Base-by-base conservation (phyloP, 1,140 invertebrate genomes). In the Leptonema lineaticorne region DNA sequence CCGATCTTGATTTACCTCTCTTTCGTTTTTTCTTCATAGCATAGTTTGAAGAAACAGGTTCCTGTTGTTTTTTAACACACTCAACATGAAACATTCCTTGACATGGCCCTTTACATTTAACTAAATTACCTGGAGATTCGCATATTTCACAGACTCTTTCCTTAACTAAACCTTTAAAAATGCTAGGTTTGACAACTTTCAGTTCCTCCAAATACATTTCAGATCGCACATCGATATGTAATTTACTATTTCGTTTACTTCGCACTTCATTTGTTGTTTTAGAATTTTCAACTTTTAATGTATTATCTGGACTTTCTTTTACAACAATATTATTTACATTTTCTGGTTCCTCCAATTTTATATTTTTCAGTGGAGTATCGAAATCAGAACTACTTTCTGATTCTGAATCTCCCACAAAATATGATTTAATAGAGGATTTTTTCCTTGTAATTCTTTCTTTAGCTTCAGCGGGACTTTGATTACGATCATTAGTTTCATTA, bases 111-210 rank as follows among this genome's bases (percentile, higher is more conserved):
- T 85, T 86, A 73, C 89, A 91, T 74, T 88, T 85, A 0, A 88
- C 78, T 11, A 90, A 76, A 57, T 86, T 82, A 0, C 83, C 83
- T 4, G 83, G 76, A 74, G 81, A 83, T 69, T 88, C 86, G 70
- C 88, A 90, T 63, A 89, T 85, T 65, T 89, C 85, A 74, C 89
- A 91, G 9, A 90, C 86, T 74, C 84, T 83, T 64, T 88, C 86
- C 37, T 81, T 81, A 7, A 84, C 77, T 53, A 84, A 76, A 6
- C 86, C 87, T 78, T 84, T 85, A 68, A 88, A 88, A 37, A 88
- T 73, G 75, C 86, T 88, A 4, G 82, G 79, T 27, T 82, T 82
- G 11, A 78, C 78, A n/a, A 67, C 64, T 59, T 70, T 75, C 60
- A 79, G 77, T 0, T 58, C 66, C 33, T 74, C 68, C 27, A 74